phyloP scores from a whole-genome alignment of 1,140 invertebrate species.

The Eupeodes corollae region DNA sequence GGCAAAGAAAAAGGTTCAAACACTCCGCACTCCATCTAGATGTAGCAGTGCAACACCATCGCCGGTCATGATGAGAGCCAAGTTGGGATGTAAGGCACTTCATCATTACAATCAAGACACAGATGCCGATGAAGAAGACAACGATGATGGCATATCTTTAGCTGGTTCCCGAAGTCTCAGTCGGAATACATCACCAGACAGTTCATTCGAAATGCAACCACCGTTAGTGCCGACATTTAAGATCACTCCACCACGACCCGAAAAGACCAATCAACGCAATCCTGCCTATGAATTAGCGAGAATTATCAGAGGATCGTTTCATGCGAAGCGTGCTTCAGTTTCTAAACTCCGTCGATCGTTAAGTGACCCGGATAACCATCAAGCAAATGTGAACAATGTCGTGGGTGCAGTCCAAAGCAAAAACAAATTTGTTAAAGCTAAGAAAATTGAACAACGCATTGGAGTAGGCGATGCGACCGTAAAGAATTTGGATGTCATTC shows the following conservation, averaged over 20 bases:
- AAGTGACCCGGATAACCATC: conserved; percentile 30
- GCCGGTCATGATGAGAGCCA: conserved; percentile 18
- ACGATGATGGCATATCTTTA: not conserved
- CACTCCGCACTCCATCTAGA: not conserved
- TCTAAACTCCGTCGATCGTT: conserved; percentile 25
- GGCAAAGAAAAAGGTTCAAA: conserved; percentile 18
- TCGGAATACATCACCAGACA: conserved; percentile 28
- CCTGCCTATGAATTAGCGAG: conserved; percentile 27
- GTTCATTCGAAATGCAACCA: conserved; percentile 33
- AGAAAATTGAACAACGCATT: not conserved
- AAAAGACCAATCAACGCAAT: conserved; percentile 13
- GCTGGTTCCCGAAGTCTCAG: conserved; percentile 14
- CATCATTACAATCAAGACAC: not conserved
- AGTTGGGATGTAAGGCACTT: conserved; percentile 20
- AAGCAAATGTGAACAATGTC: conserved; percentile 4
- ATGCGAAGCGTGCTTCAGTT: conserved; percentile 28
- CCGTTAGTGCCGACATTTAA: conserved; percentile 34
- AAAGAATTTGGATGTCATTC: conserved; percentile 11
- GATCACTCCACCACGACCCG: conserved; percentile 25
- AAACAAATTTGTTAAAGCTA: not conserved
- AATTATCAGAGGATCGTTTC: conserved; percentile 28
- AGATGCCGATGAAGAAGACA: conserved; percentile 1
- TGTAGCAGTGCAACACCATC: conserved; percentile 10
- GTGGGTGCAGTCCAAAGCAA: not conserved
- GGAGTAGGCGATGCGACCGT: not conserved